Base-by-base conservation (phyloP, 2,888 invertebrate species). In the Drosophila emarginata region DNA sequence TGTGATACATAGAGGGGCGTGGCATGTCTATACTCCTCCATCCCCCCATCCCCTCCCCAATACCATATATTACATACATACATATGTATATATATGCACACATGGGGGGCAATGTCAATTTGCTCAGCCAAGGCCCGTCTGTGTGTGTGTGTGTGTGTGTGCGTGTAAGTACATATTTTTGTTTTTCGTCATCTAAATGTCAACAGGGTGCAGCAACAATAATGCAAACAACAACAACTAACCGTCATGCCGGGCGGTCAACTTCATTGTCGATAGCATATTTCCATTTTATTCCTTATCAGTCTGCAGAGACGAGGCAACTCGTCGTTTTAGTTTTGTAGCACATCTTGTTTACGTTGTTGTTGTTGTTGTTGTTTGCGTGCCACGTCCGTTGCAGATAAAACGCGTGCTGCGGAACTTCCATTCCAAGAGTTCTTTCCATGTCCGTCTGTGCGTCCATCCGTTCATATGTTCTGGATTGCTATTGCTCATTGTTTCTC, bases 341-440 rank as follows among this genome's bases (percentile, higher is more conserved):
- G 40, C 26, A 36, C 54, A 12, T 69, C 50, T 26, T 61, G 61
- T 18, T 15, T 61, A 26, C 58, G 61, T 18, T 15, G 62, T 36
- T 58, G 61, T 26, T 50, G 67, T 11, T 59, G 57, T 26, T 50
- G 61, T 70, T 83, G 65, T 83, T 66, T 78, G 79, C 76, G 50
- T 80, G 61, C 78, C 67, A 85, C 86, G 88, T 82, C 82, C 82
- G 82, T 61, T 82, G 83, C 86, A 87, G 82, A 82, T 82, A 82
- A 82, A 84, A 84, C 71, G 81, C 87, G 84, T 78, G 80, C 71
- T 73, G 67, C 73, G 79, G 68, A 78, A 80, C 87, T 86, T 84
- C 67, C 80, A 78, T 61, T 61, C 66, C 52, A 40, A 59, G 51
- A 53, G 66, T 67, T 26, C 32, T 32, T 32, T 9, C 32, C 32